Base-by-base conservation (phyloP, 2,113 vertebrate species). In the Nicator chloris region DNA sequence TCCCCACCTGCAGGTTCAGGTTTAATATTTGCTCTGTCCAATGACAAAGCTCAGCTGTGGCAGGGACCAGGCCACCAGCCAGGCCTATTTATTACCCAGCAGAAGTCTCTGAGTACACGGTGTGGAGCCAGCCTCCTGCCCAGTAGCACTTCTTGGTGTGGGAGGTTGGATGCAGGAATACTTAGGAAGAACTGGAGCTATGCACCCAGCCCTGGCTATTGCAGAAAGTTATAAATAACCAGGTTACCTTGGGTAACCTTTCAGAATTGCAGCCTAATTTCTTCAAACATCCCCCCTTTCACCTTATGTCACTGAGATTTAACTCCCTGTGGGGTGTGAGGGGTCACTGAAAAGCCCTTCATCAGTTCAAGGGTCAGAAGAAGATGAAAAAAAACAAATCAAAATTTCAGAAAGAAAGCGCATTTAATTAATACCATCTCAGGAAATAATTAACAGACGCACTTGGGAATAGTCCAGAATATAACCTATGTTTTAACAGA, bases 401-500 rank as follows among this genome's bases (percentile, higher is more conserved):
- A 82, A 59, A 63, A 69, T 70, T 37, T 72, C 44, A n/a, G 59
- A 15, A 85, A 79, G 49, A 23, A 31, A 4, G 1, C 42, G 20
- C 51, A 40, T 80, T 93, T 70, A 83, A 66, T 77, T 91, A 88
- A 73, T 47, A 37, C 24, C 4, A 14, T 86, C 63, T 66, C 78
- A 82, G 86, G 60, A 94, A 73, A 63, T 63, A 85, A 95, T 95
- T 77, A 95, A 88, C 45, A 77, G 79, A 40, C 77, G 66, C 54
- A 23, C 35, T 40, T 49, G 75, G 83, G 91, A 91, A 86, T 82
- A 54, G 70, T 63, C 78, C 78, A 81, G 72, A 80, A 59, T 56
- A 44, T 31, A 79, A 95, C 68, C 42, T 70, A 1, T 66, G 35
- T 65, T 79, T 63, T 47, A 61, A 59, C 7, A 39, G 71, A 39